Base-by-base conservation (phyloP, 1,140 invertebrate genomes). In the Drosophila sturtevanti region DNA sequence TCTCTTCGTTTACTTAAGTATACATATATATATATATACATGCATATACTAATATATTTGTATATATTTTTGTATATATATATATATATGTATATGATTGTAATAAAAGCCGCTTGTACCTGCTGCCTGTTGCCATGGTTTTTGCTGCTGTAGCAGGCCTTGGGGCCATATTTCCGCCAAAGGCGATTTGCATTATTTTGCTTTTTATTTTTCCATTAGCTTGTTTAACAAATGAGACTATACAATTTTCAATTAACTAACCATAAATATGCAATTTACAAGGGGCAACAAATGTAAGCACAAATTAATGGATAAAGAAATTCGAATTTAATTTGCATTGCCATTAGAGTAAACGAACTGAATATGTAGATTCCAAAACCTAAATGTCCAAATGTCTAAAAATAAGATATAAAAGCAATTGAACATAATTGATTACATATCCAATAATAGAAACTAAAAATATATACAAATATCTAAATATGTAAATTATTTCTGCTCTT, bases 181-280 rank as follows among this genome's bases (percentile, higher is more conserved):
- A 48, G 16, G 41, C 41, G 41, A 21, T 48, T 48, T 11, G 41
- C 41, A 21, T 48, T 48, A 21, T 18, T 48, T 11, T 21, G 16
- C 41, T 48, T 48, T 44, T 9, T 10, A 21, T 21, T 18, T 48
- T 48, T 9, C 16, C 14, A 48, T 48, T 48, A 48, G 41, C 18
- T 48, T 48, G 41, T 48, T 48, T 48, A 48, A 48, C 41, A 48
- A 48, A 48, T 48, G 41, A 48, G 41, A 14, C 41, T 48, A 9
- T 21, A 18, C 41, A 48, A 48, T 48, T 48, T 48, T 48, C 41
- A 48, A 48, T 48, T 48, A 48, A 18, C 41, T 21, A 48, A 48
- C 18, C 41, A 16, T 48, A 48, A 48, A 48, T 48, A 48, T 48
- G 41, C 41, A 48, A 48, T 48, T 48, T 48, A 48, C 18, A 48